Percentiles rank a stretch among this genome's conserved stretches.
Evolutionary conservation across 2,113 vertebrate genomes (phyloP).

Genomic region (Brevimyrus niger): DNA sequence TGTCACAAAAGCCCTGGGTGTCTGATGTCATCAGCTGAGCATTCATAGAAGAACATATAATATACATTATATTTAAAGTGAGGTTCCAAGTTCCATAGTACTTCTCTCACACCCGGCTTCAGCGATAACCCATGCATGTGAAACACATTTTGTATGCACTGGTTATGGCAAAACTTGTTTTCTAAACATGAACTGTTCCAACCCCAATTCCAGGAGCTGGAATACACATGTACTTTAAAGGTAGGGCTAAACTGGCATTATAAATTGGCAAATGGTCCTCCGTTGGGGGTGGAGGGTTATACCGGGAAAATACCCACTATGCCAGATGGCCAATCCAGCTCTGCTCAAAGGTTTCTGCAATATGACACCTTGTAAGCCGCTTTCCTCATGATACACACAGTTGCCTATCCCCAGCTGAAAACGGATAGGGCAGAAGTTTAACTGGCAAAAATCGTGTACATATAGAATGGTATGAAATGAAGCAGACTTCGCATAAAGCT

Average conservation of each 20-base stretch:
- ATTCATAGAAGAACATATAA: not conserved
- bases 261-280: not conserved
- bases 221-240: not conserved
- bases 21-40: not conserved
- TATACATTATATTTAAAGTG: not conserved
- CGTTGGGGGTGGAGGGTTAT: not conserved
- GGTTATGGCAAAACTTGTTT: not conserved
- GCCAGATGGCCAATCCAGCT: not conserved
- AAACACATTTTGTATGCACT: not conserved
- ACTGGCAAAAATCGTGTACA: not conserved
- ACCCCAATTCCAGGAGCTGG: not conserved
- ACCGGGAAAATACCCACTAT: not conserved
- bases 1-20: not conserved
- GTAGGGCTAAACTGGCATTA: not conserved
- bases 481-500: not conserved
- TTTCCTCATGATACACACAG: not conserved
- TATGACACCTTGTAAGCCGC: not conserved
- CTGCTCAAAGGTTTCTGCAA: not conserved
- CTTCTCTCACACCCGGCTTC: not conserved
- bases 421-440: not conserved
- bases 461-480: not conserved
- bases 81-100: not conserved
- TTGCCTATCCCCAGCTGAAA: not conserved
- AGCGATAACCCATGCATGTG: not conserved
- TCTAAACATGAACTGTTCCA: not conserved